Evolutionary conservation across 2,888 invertebrate genomes (phyloP).

Genomic region (Magallana nippona): DNA sequence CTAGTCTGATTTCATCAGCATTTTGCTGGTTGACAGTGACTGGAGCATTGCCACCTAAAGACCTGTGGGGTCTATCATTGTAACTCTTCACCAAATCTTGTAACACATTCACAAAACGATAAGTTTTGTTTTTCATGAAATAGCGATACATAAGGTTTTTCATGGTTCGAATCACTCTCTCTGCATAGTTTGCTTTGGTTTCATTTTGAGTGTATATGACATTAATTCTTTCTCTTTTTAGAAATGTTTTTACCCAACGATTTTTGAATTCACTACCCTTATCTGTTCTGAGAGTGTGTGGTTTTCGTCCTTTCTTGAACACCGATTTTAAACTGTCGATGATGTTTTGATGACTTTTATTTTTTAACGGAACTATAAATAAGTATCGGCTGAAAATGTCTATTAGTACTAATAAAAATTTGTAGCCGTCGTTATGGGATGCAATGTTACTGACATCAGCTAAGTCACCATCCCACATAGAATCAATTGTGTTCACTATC

Average conservation of each 20-base stretch:
- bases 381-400: constrained; percentile 43
- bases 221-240: constrained; percentile 28
- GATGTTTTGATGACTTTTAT: constrained; percentile 34
- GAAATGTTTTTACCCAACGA: constrained; percentile 38
- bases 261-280: constrained; percentile 47
- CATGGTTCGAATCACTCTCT: constrained; percentile 40
- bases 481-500: constrained; percentile 43
- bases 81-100: constrained; percentile 41
- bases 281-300: constrained; percentile 43
- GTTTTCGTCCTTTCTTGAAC: constrained; percentile 39
- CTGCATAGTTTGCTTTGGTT: constrained; percentile 46
- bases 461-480: constrained; percentile 51
- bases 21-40: constrained; percentile 37
- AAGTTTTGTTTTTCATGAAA: constrained; percentile 36
- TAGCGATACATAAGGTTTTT: constrained; percentile 42
- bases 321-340: constrained; percentile 14
- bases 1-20: constrained; percentile 40
- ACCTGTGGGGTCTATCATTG: constrained; percentile 42
- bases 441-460: constrained; percentile 52
- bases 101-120: constrained; percentile 36
- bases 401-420: constrained; percentile 34
- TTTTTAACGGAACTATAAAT: constrained; percentile 37
- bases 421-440: constrained; percentile 37
- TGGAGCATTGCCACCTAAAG: constrained; percentile 32
- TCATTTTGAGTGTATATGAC: constrained; percentile 44